phyloP scores from a whole-genome alignment of 1,140 invertebrate species.

The Cryptotermes secundus region DNA sequence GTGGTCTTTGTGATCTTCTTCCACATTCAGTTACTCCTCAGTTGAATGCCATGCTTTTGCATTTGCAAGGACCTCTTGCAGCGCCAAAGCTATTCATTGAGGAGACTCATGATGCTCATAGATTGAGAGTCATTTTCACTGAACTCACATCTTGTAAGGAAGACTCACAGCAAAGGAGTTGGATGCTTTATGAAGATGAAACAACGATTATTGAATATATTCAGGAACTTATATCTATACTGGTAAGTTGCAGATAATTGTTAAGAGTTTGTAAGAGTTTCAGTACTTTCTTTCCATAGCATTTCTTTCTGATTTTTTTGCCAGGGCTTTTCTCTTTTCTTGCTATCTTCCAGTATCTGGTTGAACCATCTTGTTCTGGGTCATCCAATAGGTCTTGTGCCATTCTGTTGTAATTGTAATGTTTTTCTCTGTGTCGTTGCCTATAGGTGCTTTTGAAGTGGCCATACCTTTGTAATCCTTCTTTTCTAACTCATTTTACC shows the following conservation, averaged over 20 bases:
- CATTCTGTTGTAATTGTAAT: too few species aligned
- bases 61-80: slow-evolving; percentile 52
- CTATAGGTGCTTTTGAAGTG: too few species aligned
- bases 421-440: too few species aligned
- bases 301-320: too few species aligned
- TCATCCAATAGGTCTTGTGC: too few species aligned
- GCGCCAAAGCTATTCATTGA: slow-evolving; percentile 61
- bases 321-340: too few species aligned
- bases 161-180: slow-evolving; percentile 90
- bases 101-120: slow-evolving; percentile 73
- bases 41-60: slow-evolving; percentile 22
- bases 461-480: too few species aligned
- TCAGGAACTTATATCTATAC: slow-evolving; percentile 78
- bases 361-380: too few species aligned
- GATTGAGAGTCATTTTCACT: slow-evolving; percentile 75
- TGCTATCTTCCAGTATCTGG: too few species aligned
- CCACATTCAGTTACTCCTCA: slow-evolving; percentile 14
- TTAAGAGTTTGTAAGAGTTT: too few species aligned
- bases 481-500: too few species aligned
- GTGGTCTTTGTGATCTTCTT: slow-evolving; percentile 41
- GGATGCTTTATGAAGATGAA: slow-evolving; percentile 92
- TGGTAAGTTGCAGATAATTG: slow-evolving; percentile 68
- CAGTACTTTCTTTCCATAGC: too few species aligned
- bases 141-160: slow-evolving; percentile 85
- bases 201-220: slow-evolving; percentile 79